Base-by-base conservation (phyloP, 2,113 vertebrate species). In the Periophthalmus modestus region DNA sequence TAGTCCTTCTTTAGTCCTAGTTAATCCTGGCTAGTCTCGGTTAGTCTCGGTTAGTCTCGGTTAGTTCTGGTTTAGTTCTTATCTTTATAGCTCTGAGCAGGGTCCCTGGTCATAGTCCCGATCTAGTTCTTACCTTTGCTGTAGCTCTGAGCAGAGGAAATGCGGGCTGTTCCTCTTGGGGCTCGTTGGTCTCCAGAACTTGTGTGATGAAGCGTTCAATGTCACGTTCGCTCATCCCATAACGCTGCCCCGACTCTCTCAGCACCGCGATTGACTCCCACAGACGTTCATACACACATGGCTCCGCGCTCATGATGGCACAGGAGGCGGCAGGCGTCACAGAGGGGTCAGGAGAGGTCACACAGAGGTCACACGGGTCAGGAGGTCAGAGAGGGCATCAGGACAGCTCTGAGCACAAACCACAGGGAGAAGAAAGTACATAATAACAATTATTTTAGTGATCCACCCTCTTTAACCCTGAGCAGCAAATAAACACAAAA, bases 231-330 rank as follows among this genome's bases (percentile, higher is more conserved):
- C 96, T 96, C 97, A 98, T 98, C 47, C 97, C 97, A 71, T 96
- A 98, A 4, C 97, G 95, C 85, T 97, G 95, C 18, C 96, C 97
- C 0, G 96, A 98, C 89, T 97, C 96, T 7, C 97, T 95, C 86
- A 98, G 95, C 70, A 98, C 93, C 74, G 97, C 95, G 71, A 98
- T 96, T 3, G 96, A 97, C 88, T 97, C 96, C 0, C 96, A 95
- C n/a, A 98, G 94, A 81, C 96, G 98, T 92, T 98, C 96, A 71
- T 97, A 98, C 88, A 98, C 97, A 77, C 96, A 97, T 71, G 96
- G 93, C 79, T 97, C 97, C 21, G 23, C 21, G 0, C 93, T 97
- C 82, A 93, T 92, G 28, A 28, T 3, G 3, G 3, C 28, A 3
- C 28, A 28, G 28, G 3, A 28, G 28, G 1, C 28, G 3, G 28